A percentile compares a stretch with the other conserved stretches of the same genome.
Conservation (phyloP, 2,797 vertebrate species). For the Echeneis naucrates region DNA sequence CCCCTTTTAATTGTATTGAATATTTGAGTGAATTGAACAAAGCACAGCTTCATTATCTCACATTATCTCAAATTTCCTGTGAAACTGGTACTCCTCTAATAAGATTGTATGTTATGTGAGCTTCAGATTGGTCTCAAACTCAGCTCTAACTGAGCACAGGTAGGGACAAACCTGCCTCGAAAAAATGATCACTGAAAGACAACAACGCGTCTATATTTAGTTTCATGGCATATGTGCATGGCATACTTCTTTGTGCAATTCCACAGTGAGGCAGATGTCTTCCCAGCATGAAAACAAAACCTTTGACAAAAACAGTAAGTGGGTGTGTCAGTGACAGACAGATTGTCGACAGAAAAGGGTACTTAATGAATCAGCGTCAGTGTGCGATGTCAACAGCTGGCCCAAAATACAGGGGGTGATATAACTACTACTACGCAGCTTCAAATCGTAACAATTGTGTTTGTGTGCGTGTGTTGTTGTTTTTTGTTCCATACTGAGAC, state of each 20-base stretch:
- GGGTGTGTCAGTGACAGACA: conserved; percentile 64
- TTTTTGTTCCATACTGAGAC: neutral
- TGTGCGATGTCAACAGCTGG: conserved; percentile 47
- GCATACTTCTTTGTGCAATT: conserved; percentile 60
- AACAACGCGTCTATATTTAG: conserved; percentile 61
- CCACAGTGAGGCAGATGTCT: conserved; percentile 72
- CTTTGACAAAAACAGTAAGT: conserved; percentile 57
- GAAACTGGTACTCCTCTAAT: conserved; percentile 15
- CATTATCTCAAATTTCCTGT: conserved; percentile 3
- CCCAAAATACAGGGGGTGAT: conserved; percentile 28
- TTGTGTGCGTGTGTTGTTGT: too few species aligned
- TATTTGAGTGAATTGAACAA: conserved; percentile 7
- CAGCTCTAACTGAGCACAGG: conserved; percentile 14
- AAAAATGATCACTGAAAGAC: conserved; percentile 34
- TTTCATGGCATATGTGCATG: conserved; percentile 59
- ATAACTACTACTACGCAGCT: conserved; percentile 15
- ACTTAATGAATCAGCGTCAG: conserved; percentile 66
- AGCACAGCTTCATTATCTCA: conserved; percentile 20
- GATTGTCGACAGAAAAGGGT: conserved; percentile 45
- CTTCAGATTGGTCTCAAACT: conserved; percentile 30
- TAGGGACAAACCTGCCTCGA: neutral
- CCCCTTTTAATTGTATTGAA: conserved; percentile 20
- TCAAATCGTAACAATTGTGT: conserved; percentile 19
- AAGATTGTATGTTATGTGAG: conserved; percentile 14
- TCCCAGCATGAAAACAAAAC: conserved; percentile 71